These are phyloP conservation scores for Pristionchus maxplancki DNA, from an alignment of 2,888 invertebrate genomes.

Conservation along the genomic window DNA sequence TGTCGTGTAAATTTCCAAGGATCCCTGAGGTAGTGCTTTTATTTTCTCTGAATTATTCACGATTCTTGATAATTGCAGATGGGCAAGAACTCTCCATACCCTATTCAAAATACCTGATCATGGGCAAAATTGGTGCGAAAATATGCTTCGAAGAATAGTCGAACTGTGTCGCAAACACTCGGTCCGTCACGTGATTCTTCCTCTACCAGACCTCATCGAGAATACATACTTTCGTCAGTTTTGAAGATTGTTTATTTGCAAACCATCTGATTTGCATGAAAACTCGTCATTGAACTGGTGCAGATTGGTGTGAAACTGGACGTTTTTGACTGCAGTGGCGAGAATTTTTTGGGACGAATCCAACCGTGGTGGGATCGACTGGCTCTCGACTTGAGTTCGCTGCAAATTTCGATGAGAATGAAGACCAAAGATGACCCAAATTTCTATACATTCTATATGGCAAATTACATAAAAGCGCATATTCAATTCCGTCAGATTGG, in stretches of 20 bases:
- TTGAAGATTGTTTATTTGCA: not conserved
- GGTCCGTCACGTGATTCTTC: not conserved
- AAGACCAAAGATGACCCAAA: not conserved
- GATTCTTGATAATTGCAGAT: too few species aligned
- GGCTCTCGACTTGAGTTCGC: not conserved
- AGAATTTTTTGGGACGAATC: not conserved
- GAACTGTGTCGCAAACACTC: not conserved
- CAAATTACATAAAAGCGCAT: not conserved
- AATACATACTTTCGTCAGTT: not conserved
- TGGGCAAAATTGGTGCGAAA: too few species aligned
- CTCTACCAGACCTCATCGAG: not conserved
- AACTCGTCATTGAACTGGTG: not conserved
- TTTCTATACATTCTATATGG: not conserved
- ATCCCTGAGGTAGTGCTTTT: too few species aligned
- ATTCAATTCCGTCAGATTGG: not conserved
- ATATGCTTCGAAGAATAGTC: not conserved
- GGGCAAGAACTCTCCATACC: too few species aligned
- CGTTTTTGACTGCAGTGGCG: not conserved
- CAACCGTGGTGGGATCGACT: not conserved
- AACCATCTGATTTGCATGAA: not conserved
- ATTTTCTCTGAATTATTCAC: too few species aligned
- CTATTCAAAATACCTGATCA: too few species aligned
- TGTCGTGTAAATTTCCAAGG: too few species aligned
- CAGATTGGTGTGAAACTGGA: not conserved
- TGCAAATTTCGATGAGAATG: not conserved